Evolutionary conservation across 2,113 vertebrate genomes (phyloP), one percentile per base, ranked within the genome.

Genomic region (Dicentrarchus labrax): DNA sequence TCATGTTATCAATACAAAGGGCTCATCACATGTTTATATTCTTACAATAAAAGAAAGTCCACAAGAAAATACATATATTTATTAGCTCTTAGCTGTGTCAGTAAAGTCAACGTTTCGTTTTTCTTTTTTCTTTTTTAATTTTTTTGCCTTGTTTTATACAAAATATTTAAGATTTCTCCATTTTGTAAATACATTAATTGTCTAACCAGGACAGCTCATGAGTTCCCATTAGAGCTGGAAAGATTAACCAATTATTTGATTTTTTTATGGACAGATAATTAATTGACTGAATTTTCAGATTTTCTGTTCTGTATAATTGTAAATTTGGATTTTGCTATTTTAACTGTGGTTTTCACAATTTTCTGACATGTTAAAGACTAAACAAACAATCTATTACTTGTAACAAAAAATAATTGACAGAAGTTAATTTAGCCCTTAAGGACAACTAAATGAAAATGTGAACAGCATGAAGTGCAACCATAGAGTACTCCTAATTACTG

Each of bases 1-100:
- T 87, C 70, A 61, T 75, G 17, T 77, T 80, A 36, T 89, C 66
- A 36, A 10, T 24, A 8, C 6, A 19, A 72, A 83, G 16, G 12
- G 41, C 50, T 72, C 22, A 36, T 36, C 12, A 10, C 15, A 19
- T 45, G 6, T 76, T 71, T 51, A 60, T 16, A 36, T 50, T 21
- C 12, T 53, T 16, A 45, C 16, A 56, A 30, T 17, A 21, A 72
- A 39, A 19, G 19, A 15, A 41, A 74, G 51, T 39, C 41, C 6
- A 2, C 30, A 60, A 50, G 16, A 10, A 67, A 41, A 50, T 36
- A 4, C 16, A 2, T 15, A 24, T 30, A 30, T 30, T 30, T 30
- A 30, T 30, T 30, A 30, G 30, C 30, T 30, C 30, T 30, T 30
- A 30, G 30, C 30, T 30, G 30, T 10, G 30, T 2, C 30, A 30